These are phyloP conservation scores for Hemicentrotus pulcherrimus DNA, from an alignment of 35 echinoderm and acorn worm genomes.

Conservation along the genomic window DNA sequence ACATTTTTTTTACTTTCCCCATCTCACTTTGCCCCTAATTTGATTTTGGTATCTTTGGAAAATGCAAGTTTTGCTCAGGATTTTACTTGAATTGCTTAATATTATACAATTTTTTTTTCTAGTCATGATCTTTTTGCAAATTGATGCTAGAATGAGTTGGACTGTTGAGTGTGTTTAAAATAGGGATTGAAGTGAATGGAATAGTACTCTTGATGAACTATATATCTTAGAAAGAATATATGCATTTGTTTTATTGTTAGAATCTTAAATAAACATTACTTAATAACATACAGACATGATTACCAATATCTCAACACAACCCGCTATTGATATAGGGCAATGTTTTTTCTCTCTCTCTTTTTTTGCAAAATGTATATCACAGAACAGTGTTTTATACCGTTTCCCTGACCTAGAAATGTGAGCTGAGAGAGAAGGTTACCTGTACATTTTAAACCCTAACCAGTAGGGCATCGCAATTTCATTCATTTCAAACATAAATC, in stretches of 20 bases:
- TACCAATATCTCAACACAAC: too few relatives aligned
- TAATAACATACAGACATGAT: too few relatives aligned
- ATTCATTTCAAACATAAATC: too few relatives aligned
- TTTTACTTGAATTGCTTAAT: not conserved
- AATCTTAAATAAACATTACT: too few relatives aligned
- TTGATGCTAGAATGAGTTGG: not conserved
- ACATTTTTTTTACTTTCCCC: not conserved
- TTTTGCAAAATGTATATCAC: too few relatives aligned
- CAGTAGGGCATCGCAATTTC: too few relatives aligned
- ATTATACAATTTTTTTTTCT: not conserved
- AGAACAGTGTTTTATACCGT: too few relatives aligned
- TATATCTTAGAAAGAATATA: not conserved
- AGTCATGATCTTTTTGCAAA: not conserved
- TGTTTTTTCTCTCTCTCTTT: too few relatives aligned
- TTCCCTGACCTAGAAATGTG: too few relatives aligned
- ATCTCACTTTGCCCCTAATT: not conserved
- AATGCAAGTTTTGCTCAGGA: not conserved
- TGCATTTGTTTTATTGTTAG: not conserved
- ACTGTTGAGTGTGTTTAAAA: constrained; percentile 45
- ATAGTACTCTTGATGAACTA: not conserved
- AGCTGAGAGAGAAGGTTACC: too few relatives aligned
- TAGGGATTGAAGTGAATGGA: constrained; percentile 45
- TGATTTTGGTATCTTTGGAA: not conserved
- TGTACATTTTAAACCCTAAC: too few relatives aligned
- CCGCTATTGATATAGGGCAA: too few relatives aligned